Conservation (phyloP, 37 sponge, comb jelly and placozoan species). For the Beroe forskalii region DNA sequence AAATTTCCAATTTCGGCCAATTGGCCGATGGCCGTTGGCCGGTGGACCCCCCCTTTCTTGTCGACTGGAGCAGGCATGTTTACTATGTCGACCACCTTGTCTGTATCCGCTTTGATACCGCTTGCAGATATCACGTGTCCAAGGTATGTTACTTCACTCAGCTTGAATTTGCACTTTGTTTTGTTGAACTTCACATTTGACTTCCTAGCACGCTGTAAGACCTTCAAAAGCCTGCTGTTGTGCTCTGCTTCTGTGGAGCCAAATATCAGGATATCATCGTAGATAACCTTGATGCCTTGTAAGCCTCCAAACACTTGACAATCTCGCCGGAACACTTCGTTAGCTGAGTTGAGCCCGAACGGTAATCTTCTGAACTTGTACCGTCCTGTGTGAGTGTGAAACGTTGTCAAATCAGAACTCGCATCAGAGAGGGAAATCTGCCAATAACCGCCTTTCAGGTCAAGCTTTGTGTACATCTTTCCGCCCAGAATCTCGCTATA, state of each 20-base stretch:
- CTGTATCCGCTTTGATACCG: slow-evolving; percentile 53
- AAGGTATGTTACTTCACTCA: slow-evolving; percentile 27
- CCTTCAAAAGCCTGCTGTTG: not conserved
- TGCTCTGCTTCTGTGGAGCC: slow-evolving; percentile 46
- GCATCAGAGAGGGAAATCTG: not conserved
- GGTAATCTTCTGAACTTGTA: not conserved
- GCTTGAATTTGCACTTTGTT: slow-evolving; percentile 21
- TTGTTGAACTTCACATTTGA: slow-evolving; percentile 13
- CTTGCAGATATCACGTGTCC: slow-evolving; percentile 50
- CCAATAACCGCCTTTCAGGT: slow-evolving; percentile 37
- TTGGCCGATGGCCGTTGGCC: too few species aligned
- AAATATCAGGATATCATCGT: slow-evolving; percentile 39
- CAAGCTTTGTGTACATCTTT: not conserved
- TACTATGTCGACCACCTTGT: slow-evolving; percentile 52
- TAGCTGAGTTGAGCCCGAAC: too few species aligned
- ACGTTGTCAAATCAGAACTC: not conserved
- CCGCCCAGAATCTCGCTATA: not conserved
- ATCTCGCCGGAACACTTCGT: too few species aligned
- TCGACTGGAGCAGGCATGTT: slow-evolving; percentile 63
- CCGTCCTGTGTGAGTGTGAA: not conserved
- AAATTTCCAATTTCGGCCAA: too few species aligned
- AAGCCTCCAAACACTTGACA: slow-evolving; percentile 64
- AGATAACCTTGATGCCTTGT: slow-evolving; percentile 24
- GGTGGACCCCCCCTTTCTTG: slow-evolving; percentile 30
- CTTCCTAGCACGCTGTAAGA: not conserved